These are phyloP conservation scores for Notothenia coriiceps DNA, from an alignment of 2,113 vertebrate species.

Conservation along the genomic window DNA sequence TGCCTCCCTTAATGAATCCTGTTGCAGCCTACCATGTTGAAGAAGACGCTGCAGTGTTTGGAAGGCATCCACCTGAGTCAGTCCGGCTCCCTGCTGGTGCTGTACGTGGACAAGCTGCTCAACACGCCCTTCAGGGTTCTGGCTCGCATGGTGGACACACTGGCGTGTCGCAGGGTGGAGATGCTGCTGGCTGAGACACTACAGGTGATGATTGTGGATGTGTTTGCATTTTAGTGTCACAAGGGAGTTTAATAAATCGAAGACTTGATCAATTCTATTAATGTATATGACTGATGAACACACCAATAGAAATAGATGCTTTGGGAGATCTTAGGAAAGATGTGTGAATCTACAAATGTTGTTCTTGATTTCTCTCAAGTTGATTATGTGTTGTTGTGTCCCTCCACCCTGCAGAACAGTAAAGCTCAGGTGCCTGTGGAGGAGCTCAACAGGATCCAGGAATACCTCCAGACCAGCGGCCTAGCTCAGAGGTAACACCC, in stretches of 20 bases:
- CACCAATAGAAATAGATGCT: neutral
- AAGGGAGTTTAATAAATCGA: neutral
- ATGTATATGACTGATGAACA: neutral
- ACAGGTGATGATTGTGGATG: conserved; percentile 84
- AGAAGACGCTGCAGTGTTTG: conserved; percentile 95
- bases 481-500: conserved; percentile 90
- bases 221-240: neutral
- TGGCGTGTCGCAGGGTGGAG: conserved; percentile 96
- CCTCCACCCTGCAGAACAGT: conserved; percentile 88
- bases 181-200: conserved; percentile 96
- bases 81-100: conserved; percentile 92
- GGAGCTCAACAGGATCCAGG: conserved; percentile 94
- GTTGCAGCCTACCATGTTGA: conserved; percentile 90
- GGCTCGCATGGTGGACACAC: conserved; percentile 95
- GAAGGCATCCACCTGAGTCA: conserved; percentile 99
- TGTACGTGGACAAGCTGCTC: conserved; percentile 95
- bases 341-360: neutral
- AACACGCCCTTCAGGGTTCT: conserved; percentile 93
- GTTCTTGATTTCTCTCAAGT: neutral
- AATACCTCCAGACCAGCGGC: conserved; percentile 92
- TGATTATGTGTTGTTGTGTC: neutral
- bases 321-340: neutral
- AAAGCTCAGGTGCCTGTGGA: conserved; percentile 92
- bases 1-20: neutral
- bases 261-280: too few species aligned